Evolutionary conservation across 2,113 vertebrate species (phyloP), one percentile per base, ranked within the genome.

Genomic region (Paracanthobrama guichenoti): DNA sequence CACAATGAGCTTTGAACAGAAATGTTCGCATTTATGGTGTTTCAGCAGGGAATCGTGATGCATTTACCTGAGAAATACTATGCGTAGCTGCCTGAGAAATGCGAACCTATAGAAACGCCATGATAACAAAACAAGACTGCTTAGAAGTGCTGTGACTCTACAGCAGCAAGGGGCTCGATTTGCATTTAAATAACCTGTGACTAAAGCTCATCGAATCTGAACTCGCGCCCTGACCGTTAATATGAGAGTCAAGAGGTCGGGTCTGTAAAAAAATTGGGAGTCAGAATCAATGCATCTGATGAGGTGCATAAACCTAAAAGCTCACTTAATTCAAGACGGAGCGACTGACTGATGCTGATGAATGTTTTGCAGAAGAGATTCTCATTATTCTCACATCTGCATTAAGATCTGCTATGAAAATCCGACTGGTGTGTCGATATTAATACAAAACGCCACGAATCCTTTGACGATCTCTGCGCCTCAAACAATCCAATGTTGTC

Each of bases 161-260:
- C 12, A 77, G 7, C 67, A 64, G 22, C 39, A 46, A 85, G 53
- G 39, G 62, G 67, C 14, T 66, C 22, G 31, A 82, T 44, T 71
- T 85, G 83, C 86, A 84, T 83, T 80, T 72, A 72, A 85, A 85
- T 73, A 57, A 60, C 66, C 55, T 42, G 67, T 31, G 80, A 50
- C 46, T 62, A 59, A 53, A 76, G 74, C 53, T 14, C 53, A 48
- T 59, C 50, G 5, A 57, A 66, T 44, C 28, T 59, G 66, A 78
- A 67, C 83, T 67, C 60, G 55, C n/a, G 16, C 44, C 60, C 44
- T 53, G 42, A 16, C 72, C 60, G 5, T 46, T 24, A 39, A 42
- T 48, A 35, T 18, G 53, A 14, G 62, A 69, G 77, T 42, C 60
- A 57, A 74, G 35, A 53, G 77, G 67, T 62, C 76, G 11, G 26